Conservation (phyloP, 2,113 vertebrate genomes). For the Uria lomvia region DNA sequence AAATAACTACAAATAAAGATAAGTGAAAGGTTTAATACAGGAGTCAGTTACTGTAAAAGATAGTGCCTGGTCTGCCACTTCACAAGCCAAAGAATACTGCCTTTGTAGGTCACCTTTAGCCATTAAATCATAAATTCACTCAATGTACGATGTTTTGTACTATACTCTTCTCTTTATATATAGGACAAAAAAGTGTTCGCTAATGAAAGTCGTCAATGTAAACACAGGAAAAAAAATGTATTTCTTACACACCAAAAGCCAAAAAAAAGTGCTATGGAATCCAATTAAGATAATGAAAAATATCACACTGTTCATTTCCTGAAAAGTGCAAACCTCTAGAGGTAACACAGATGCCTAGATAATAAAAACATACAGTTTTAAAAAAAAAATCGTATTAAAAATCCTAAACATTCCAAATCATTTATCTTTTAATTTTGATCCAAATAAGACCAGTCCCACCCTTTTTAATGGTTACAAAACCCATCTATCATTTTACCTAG, state of each 20-base stretch:
- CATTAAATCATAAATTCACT: neutral
- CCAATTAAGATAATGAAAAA: neutral
- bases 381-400: neutral
- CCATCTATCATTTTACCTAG: neutral
- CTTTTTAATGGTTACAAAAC: neutral
- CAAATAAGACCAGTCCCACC: neutral
- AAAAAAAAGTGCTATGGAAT: neutral
- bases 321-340: neutral
- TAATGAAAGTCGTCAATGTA: neutral
- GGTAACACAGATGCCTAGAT: neutral
- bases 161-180: neutral
- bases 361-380: neutral
- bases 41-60: neutral
- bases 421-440: neutral
- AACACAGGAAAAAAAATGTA: neutral
- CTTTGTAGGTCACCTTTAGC: neutral
- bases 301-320: neutral
- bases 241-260: neutral
- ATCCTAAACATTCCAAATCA: neutral
- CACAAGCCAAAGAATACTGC: neutral
- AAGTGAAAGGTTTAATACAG: neutral
- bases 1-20: neutral
- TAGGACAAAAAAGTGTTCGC: neutral
- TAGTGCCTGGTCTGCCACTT: neutral
- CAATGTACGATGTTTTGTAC: neutral